Conservation (phyloP, 2,113 vertebrate species). For the Felis catus region F.catus_Fca126_mat1.0 CM031426.1:27811501-27812000, state of each 20-base stretch:
- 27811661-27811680: neutral
- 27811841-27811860: neutral
- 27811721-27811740: constrained; percentile 56
- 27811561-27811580: constrained; percentile 26
- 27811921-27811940: rapidly evolving
- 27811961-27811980: neutral
- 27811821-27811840: neutral
- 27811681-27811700: constrained; percentile 34
- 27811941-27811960: neutral
- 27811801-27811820: constrained; percentile 71
- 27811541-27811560: neutral
- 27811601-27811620: neutral
- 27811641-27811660: constrained; percentile 53
- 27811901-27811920: rapidly evolving
- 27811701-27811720: constrained; percentile 59
- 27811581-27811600: neutral
- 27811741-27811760: constrained; percentile 39
- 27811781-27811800: constrained; percentile 78
- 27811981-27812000: neutral
- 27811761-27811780: constrained; percentile 75
- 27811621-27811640: neutral
- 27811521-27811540: neutral
- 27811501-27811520: neutral
- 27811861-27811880: neutral
- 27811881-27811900: neutral